Percentiles rank a stretch among this genome's conserved stretches.
These are phyloP conservation scores for Podargus strigoides DNA, from an alignment of 2,797 vertebrate genomes.

Conservation along the genomic window DNA sequence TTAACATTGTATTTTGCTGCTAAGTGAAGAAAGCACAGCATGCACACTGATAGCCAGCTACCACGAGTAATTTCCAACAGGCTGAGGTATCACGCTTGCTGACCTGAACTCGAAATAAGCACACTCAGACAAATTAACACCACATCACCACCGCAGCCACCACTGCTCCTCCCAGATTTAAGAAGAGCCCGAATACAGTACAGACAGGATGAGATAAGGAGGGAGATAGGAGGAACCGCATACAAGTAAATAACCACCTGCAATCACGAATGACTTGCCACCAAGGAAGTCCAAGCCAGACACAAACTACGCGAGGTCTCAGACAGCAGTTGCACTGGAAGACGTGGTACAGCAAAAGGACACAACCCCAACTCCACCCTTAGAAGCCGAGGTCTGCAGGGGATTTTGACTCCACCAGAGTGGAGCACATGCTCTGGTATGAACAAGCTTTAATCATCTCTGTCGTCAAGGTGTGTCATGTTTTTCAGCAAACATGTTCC, in stretches of 20 bases:
- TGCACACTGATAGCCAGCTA: fast-evolving
- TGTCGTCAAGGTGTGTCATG: neutral
- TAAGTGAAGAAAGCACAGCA: neutral
- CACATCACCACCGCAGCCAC: neutral
- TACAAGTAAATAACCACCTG: neutral
- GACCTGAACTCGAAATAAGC: neutral
- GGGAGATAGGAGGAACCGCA: neutral
- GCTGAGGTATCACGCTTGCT: neutral
- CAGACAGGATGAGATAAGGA: conserved; percentile 32
- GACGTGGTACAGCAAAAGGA: neutral
- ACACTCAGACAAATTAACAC: neutral
- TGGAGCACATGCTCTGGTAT: fast-evolving
- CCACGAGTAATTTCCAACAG: fast-evolving
- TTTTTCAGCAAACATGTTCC: fast-evolving
- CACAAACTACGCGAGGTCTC: neutral
- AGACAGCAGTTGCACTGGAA: neutral
- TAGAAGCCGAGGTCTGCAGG: neutral
- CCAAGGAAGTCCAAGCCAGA: neutral
- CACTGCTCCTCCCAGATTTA: neutral
- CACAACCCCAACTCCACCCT: neutral
- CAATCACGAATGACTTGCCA: neutral
- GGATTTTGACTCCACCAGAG: neutral
- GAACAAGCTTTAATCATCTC: neutral
- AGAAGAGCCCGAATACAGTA: neutral
- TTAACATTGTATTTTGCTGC: neutral